These are phyloP conservation scores for Shargacucullia verbasci DNA, from an alignment of 2,888 invertebrate species.

Conservation along the genomic window DNA sequence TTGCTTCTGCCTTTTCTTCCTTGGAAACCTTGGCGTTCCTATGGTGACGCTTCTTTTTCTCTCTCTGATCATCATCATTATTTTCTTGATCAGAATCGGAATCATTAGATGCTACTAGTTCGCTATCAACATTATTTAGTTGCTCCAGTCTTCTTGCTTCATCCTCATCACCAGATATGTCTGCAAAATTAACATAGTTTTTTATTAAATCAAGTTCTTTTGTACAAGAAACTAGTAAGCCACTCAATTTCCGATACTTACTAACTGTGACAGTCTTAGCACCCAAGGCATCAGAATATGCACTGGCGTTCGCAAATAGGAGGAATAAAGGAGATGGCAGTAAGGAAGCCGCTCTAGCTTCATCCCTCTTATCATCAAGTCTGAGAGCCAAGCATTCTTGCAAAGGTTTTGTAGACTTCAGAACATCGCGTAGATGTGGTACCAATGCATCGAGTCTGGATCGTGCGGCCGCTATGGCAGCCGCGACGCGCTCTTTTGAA, in stretches of 20 bases:
- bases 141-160: slow-evolving; percentile 91
- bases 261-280: slow-evolving; percentile 79
- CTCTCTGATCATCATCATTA: slow-evolving; percentile 87
- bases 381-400: slow-evolving; percentile 96
- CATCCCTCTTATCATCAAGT: slow-evolving; percentile 93
- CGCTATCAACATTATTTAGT: slow-evolving; percentile 85
- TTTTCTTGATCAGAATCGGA: slow-evolving; percentile 92
- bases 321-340: slow-evolving; percentile 95
- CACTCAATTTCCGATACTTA: slow-evolving; percentile 60
- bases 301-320: slow-evolving; percentile 95
- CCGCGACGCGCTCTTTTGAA: slow-evolving; percentile 93
- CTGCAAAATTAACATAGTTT: slow-evolving; percentile 65
- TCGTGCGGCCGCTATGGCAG: slow-evolving; percentile 93
- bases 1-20: slow-evolving; percentile 92
- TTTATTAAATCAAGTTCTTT: too few relatives aligned
- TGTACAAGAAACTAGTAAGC: too few relatives aligned
- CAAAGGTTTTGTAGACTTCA: slow-evolving; percentile 94
- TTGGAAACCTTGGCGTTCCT: slow-evolving; percentile 89
- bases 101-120: slow-evolving; percentile 89
- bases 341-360: slow-evolving; percentile 92
- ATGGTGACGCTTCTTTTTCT: slow-evolving; percentile 91
- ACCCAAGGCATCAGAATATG: slow-evolving; percentile 94
- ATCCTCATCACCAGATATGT: slow-evolving; percentile 91
- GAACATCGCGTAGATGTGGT: slow-evolving; percentile 91
- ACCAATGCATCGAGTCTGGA: slow-evolving; percentile 94